Base-by-base conservation (phyloP, 1,140 invertebrate species). In the Eulimnadia texana region DNA sequence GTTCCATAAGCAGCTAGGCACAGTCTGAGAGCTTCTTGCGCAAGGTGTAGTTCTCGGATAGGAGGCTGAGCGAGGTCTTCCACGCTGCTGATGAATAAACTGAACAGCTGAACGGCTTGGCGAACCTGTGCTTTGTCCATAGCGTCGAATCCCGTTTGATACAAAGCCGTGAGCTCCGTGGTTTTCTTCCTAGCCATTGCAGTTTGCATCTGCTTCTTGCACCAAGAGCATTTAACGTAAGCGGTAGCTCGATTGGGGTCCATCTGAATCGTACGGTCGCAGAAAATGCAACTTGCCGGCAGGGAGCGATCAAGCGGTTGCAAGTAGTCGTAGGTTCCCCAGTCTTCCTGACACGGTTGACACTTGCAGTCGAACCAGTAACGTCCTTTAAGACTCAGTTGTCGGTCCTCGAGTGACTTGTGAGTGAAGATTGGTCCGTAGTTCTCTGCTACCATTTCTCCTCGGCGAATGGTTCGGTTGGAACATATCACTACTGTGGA, bases 331-430 rank as follows among this genome's bases (percentile, higher is more conserved):
- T 89, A 85, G 19, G 79, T 71, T 0, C 90, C 89, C 90, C 90
- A 94, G 64, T 92, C 80, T 55, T 86, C 78, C 49, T 74, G 67
- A 67, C 93, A 96, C 0, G 91, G 82, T 64, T 79, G 75, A 70
- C 93, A 96, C 23, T 75, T 70, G 69, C 93, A 96, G 19, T 77
- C 80, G 68, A 96, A 96, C 83, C 84, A 91, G 72, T 95, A 96
- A 57, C 88, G 84, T 3, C 84, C 77, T 60, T 79, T 78, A 0
- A 95, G 72, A 54, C 79, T 80, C 3, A 77, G 70, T 64, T 82
- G 81, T 19, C 93, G 74, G 61, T 84, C 81, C 3, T 75, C 73
- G 61, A 79, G 78, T 0, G 75, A 66, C 29, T 80, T 80, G 42
- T 82, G 80, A 1, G 87, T 90, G 71, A 90, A 94, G 55, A 91